Evolutionary conservation across 2,113 vertebrate genomes (phyloP).

Genomic region (Nerophis ophidion): DNA sequence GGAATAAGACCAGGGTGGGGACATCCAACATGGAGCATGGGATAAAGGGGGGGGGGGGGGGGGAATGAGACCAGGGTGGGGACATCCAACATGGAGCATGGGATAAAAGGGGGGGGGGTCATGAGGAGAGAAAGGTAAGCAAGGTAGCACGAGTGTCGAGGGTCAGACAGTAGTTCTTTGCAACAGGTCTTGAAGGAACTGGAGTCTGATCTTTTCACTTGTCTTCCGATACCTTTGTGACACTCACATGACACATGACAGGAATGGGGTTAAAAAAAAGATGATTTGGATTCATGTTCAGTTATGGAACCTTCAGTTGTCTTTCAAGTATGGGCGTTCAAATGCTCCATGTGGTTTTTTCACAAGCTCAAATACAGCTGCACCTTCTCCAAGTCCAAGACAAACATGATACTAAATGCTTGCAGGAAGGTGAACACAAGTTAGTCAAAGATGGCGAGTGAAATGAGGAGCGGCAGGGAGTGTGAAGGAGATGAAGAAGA

Average conservation of each 20-base stretch:
- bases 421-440: no score
- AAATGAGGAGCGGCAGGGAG: no score
- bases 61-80: conserved; percentile 11
- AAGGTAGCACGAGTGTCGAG: conserved; percentile 65
- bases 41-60: conserved; percentile 2
- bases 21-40: no score
- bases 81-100: conserved; percentile 19
- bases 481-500: no score
- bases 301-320: no score
- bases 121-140: conserved; percentile 45
- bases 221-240: conserved; percentile 6
- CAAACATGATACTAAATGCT: no score
- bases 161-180: conserved; percentile 65
- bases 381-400: no score
- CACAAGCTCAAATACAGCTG: no score
- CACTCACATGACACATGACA: conserved; percentile 26
- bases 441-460: no score
- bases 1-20: background rate
- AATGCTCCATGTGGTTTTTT: no score
- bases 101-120: conserved; percentile 20
- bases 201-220: conserved; percentile 12
- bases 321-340: no score
- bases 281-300: no score
- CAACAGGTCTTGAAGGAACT: conserved; percentile 25
- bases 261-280: background rate